Conservation (phyloP, 2,113 vertebrate genomes). For the Cyprinus carpio region DNA sequence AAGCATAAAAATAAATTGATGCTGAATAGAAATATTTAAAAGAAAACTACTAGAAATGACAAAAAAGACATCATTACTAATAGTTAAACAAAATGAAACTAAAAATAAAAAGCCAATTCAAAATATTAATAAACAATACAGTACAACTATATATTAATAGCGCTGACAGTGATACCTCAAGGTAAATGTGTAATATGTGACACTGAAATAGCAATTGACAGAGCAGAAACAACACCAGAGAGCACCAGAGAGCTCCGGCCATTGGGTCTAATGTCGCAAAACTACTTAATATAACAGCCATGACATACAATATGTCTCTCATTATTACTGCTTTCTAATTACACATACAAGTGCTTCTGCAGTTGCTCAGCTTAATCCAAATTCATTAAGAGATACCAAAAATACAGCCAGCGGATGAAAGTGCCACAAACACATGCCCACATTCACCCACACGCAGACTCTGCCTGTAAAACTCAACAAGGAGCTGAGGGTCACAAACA, state of each 20-base stretch:
- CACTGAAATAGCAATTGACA: not conserved
- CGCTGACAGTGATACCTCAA: no score
- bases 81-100: no score
- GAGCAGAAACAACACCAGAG: not conserved
- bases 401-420: not conserved
- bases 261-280: not conserved
- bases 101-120: no score
- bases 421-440: not conserved
- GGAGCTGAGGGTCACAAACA: slow-evolving; percentile 17
- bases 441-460: not conserved
- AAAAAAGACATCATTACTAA: no score
- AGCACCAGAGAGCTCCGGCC: not conserved
- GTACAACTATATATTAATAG: no score
- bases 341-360: not conserved
- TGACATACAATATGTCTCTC: not conserved
- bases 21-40: no score
- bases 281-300: not conserved
- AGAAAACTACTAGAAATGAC: no score
- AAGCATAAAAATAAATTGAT: no score
- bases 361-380: slow-evolving; percentile 1
- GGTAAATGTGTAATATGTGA: not conserved
- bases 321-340: slow-evolving; percentile 1
- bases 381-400: slow-evolving; percentile 7
- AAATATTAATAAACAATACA: no score
- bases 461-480: not conserved